Evolutionary conservation across 2,888 invertebrate genomes (phyloP), one percentile per base, ranked within the genome.

Genomic region (Cheilosia impressa): DNA sequence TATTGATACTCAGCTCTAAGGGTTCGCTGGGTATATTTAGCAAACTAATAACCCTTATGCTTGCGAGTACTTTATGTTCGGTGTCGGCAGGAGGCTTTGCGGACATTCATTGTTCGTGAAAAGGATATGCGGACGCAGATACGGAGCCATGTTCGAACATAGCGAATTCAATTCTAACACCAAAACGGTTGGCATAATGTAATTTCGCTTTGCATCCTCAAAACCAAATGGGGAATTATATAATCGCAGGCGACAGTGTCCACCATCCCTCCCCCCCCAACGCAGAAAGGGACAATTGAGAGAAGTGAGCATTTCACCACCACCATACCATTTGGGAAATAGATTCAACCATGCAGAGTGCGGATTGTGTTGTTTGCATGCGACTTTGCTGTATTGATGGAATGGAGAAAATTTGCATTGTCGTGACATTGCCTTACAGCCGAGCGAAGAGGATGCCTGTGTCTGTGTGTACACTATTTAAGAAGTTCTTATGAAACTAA

Each of bases 351-450:
- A 68, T 43, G 7, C 27, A 55, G 52, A 62, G 50, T 19, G 15
- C 10, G 62, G 78, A 55, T 78, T 65, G 53, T 65, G 52, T 69
- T 71, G 76, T 62, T 60, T 80, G 65, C 79, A 69, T 69, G 75
- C 53, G 53, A 69, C 34, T 75, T 62, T 45, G 71, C 62, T 65
- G 79, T 81, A 81, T 85, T 85, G 85, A 85, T 71, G 85, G 85
- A 85, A 84, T 66, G 80, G 60, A 65, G 65, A 76, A 80, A 81
- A 85, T 85, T 85, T 85, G 85, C 85, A 85, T 85, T 85, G 71
- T 85, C 85, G 85, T 85, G 85, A 85, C 81, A 76, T 77, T 85
- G 52, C 72, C 81, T 76, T 85, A 72, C 72, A 62, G 66, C 53
- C 76, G 62, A 57, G 57, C 52, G 38, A 27, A 41, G 47, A 52